Base-by-base conservation (phyloP, 2,888 invertebrate species). In the Norana najaformis region DNA sequence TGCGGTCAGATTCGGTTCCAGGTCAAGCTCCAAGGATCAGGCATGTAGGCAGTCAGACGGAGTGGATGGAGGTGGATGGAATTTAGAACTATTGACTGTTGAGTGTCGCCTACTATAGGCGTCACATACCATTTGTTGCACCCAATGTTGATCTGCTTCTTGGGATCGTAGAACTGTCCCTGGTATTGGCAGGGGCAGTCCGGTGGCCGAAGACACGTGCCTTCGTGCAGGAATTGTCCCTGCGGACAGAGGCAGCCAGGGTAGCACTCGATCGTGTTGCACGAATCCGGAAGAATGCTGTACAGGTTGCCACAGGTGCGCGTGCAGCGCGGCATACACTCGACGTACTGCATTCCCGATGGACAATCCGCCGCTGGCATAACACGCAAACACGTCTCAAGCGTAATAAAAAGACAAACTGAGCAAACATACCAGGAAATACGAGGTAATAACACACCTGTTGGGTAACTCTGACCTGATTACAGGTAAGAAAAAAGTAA, bases 241-340 rank as follows among this genome's bases (percentile, higher is more conserved):
- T 96, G 95, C 0, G 97, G 97, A 94, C 98, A 98, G 95, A 97
- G 97, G 94, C 98, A 98, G 0, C 98, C 98, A 94, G 98, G 97
- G 89, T 97, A 96, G 93, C 98, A 98, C 8, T 95, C 95, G 88
- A 95, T 94, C 30, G 91, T 90, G 41, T 93, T 92, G 82, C 92
- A 92, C 18, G 91, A 88, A 23, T 88, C 82, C 16, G 91, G 90
- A 90, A 91, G 88, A 41, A 92, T 83, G 37, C 83, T 53, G 90
- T 92, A 90, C 34, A 93, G 90, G 90, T 93, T 92, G 83, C 90
- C 89, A 93, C 98, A 98, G 0, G 97, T 97, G 4, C 96, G 95
- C 0, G 97, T 97, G 93, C 98, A 98, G 0, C 97, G 96, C 0
- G 97, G 96, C 35, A 97, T 96, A 93, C 98, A 98, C 0, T 97